A percentile compares a stretch with the other conserved stretches of the same genome.
Evolutionary conservation across 2,797 vertebrate genomes (phyloP).

Genomic region (Sebastes aleutianus): DNA sequence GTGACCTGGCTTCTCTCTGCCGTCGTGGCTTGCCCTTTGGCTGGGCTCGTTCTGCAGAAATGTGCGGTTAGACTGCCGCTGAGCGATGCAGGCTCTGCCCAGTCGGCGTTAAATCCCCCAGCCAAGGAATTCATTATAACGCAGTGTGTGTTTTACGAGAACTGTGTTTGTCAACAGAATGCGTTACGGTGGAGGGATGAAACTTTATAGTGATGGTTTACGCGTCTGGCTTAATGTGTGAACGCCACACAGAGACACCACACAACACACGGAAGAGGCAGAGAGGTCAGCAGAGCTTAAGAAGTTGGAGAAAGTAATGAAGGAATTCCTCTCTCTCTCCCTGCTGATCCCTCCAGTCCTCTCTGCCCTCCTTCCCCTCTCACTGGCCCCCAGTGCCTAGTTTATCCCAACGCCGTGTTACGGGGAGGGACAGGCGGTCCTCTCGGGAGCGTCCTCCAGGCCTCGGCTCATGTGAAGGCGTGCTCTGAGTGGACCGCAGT

Average conservation of each 20-base stretch:
- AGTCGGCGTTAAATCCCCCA: conserved; percentile 29
- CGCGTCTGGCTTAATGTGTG: conserved; percentile 42
- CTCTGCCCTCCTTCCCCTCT: conserved; percentile 38
- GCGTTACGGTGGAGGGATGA: not conserved
- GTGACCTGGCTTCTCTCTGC: conserved; percentile 16
- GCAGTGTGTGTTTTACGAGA: conserved; percentile 53
- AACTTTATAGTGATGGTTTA: conserved; percentile 27
- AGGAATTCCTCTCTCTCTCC: conserved; percentile 60
- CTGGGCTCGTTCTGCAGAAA: conserved; percentile 17
- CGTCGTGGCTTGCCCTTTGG: conserved; percentile 15
- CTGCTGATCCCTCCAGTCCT: conserved; percentile 45
- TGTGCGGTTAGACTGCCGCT: conserved; percentile 50
- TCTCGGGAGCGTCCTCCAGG: conserved; percentile 55
- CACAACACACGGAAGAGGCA: not conserved
- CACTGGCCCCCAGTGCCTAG: conserved; percentile 39
- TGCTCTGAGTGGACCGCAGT: not conserved
- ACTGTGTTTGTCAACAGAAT: conserved; percentile 64
- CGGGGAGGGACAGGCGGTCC: conserved; percentile 55
- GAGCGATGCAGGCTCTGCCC: conserved; percentile 41
- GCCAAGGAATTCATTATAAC: conserved; percentile 60
- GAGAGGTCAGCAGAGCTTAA: conserved; percentile 36
- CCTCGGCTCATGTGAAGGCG: conserved; percentile 43
- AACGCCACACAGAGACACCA: conserved; percentile 8
- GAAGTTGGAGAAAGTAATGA: conserved; percentile 64
- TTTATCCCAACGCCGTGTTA: conserved; percentile 64